These are phyloP conservation scores for Drosophila anomalata DNA, from an alignment of 2,888 invertebrate species.

Conservation along the genomic window DNA sequence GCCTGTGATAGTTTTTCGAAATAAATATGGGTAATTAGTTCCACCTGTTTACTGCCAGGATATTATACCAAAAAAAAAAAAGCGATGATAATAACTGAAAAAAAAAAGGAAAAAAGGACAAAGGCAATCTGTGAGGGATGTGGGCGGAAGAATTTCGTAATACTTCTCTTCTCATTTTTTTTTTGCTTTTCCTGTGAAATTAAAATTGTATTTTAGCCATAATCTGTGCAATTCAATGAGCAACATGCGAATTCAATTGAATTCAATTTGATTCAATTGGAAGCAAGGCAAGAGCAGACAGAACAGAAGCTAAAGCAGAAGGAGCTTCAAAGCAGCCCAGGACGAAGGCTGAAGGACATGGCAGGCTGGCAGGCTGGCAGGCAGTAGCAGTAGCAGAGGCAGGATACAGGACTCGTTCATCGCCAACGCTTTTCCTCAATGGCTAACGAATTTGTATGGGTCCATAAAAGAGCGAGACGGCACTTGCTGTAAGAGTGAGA, in stretches of 20 bases:
- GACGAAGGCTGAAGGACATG: background rate
- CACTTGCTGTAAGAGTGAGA: background rate
- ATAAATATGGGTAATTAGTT: background rate
- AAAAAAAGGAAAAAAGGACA: background rate
- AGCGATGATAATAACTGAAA: background rate
- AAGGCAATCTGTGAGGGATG: background rate
- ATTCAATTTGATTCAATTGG: slow-evolving; percentile 73
- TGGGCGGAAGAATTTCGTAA: slow-evolving; percentile 2
- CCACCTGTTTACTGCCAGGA: background rate
- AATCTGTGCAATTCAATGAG: slow-evolving; percentile 73
- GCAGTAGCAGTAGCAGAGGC: background rate
- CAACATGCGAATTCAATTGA: slow-evolving; percentile 71
- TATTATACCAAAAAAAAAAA: background rate
- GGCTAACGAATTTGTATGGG: slow-evolving; percentile 41
- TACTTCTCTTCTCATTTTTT: slow-evolving; percentile 4
- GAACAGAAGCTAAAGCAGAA: slow-evolving; percentile 10
- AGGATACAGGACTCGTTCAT: slow-evolving; percentile 5
- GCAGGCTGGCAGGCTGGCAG: background rate
- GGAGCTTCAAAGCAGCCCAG: background rate
- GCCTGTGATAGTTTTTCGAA: background rate
- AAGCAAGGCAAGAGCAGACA: slow-evolving; percentile 39
- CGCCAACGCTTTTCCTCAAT: slow-evolving; percentile 19
- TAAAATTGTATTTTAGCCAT: slow-evolving; percentile 73
- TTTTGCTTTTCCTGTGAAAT: slow-evolving; percentile 51
- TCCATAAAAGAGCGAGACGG: slow-evolving; percentile 26